Evolutionary conservation across 2,797 vertebrate genomes (phyloP).

Genomic region (Gadopsis bispinosus): DNA sequence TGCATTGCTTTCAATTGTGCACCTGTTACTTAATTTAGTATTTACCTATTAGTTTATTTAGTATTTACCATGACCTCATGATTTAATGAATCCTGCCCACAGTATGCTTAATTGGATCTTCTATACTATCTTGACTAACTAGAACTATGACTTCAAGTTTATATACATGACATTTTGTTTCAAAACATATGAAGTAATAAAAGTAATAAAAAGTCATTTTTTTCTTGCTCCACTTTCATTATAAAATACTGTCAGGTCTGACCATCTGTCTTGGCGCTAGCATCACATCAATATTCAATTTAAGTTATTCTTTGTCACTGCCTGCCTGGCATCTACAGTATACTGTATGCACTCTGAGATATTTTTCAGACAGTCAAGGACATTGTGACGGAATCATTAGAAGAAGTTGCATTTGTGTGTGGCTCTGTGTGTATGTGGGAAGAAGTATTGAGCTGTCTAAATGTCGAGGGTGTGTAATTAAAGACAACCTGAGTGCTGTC

Average conservation of each 20-base stretch:
- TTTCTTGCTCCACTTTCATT: constrained; percentile 13
- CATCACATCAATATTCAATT: constrained; percentile 69
- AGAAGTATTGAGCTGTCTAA: constrained; percentile 68
- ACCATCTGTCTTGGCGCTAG: constrained; percentile 23
- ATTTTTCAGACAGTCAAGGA: constrained; percentile 63
- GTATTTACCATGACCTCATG: constrained; percentile 11
- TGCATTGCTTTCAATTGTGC: neutral
- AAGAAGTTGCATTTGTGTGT: constrained; percentile 39
- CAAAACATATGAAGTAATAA: neutral
- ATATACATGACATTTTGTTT: neutral
- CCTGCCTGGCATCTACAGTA: constrained; percentile 42
- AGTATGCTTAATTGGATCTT: neutral
- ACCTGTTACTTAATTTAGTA: constrained; percentile 32
- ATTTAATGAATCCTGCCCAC: neutral
- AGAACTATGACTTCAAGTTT: neutral
- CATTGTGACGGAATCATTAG: constrained; percentile 58
- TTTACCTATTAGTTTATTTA: constrained; percentile 30
- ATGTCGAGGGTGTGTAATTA: constrained; percentile 73
- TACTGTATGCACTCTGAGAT: constrained; percentile 39
- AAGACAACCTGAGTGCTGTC: constrained; percentile 70
- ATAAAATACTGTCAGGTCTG: constrained; percentile 36
- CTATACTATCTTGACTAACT: neutral
- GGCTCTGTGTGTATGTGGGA: constrained; percentile 16
- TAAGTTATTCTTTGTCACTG: constrained; percentile 37
- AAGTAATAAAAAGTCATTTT: neutral